A percentile compares a stretch with the other conserved stretches of the same genome.
Conservation (phyloP, 2,797 vertebrate species). For the Bryconaethiops microstoma region DNA sequence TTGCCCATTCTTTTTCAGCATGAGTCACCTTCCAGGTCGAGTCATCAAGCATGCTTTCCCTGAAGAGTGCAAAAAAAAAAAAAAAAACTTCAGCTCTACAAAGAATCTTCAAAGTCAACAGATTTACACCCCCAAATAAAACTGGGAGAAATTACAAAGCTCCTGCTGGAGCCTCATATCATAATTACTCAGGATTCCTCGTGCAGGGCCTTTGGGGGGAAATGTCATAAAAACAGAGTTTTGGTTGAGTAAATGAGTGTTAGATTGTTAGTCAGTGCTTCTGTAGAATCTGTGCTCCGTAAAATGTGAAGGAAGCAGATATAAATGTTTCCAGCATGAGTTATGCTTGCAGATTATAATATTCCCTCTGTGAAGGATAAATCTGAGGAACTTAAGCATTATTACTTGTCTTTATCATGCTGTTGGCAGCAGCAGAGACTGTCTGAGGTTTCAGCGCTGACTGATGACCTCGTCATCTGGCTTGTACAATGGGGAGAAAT, state of each 20-base stretch:
- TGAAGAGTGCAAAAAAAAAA: neutral
- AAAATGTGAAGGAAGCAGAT: slow-evolving; percentile 33
- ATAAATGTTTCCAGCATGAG: slow-evolving; percentile 54
- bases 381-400: slow-evolving; percentile 74
- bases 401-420: slow-evolving; percentile 77
- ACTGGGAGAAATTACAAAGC: slow-evolving; percentile 17
- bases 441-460: slow-evolving; percentile 70
- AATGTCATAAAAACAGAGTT: slow-evolving; percentile 32
- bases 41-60: slow-evolving; percentile 16
- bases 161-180: slow-evolving; percentile 25
- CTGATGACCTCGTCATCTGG: slow-evolving; percentile 78
- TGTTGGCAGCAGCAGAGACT: slow-evolving; percentile 69
- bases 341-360: slow-evolving; percentile 69
- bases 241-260: slow-evolving; percentile 44
- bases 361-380: slow-evolving; percentile 67
- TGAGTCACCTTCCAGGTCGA: slow-evolving; percentile 46
- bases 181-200: slow-evolving; percentile 41
- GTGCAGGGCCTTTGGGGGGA: neutral
- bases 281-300: slow-evolving; percentile 26
- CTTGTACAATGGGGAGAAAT: slow-evolving; percentile 79
- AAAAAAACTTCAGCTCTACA: slow-evolving; percentile 5
- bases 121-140: slow-evolving; percentile 4
- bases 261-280: slow-evolving; percentile 33
- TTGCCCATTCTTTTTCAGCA: slow-evolving; percentile 27
- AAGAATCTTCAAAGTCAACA: slow-evolving; percentile 37